phyloP scores from a whole-genome alignment of 1,140 invertebrate genomes.

The Magallana angulata region DNA sequence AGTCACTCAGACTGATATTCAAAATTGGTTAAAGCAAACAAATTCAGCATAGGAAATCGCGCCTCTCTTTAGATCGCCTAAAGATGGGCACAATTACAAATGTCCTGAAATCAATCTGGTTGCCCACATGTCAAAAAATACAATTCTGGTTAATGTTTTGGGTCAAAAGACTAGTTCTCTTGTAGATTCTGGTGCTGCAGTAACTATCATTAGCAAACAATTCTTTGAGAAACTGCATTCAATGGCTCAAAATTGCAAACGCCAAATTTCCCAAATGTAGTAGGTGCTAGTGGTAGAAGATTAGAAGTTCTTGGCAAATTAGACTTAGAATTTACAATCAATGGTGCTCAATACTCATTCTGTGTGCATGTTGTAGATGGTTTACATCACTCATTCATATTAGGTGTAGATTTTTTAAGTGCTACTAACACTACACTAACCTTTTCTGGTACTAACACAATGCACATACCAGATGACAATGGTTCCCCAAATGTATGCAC shows the following conservation, averaged over 20 bases:
- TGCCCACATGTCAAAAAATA: slow-evolving; percentile 28
- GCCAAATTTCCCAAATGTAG: background rate
- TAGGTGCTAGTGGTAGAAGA: background rate
- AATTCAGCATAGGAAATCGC: too few species aligned
- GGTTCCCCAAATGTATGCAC: background rate
- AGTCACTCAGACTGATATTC: too few species aligned
- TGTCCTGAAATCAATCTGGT: slow-evolving; percentile 23
- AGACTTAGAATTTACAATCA: background rate
- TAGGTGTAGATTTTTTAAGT: too few species aligned
- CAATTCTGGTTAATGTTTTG: slow-evolving; percentile 2
- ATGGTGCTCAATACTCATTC: too few species aligned
- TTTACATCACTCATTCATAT: too few species aligned
- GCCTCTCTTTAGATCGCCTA: too few species aligned
- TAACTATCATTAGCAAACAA: slow-evolving; percentile 19
- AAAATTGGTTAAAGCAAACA: too few species aligned
- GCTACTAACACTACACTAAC: too few species aligned
- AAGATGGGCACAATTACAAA: too few species aligned
- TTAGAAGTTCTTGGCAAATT: slow-evolving; percentile 30
- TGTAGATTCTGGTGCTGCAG: slow-evolving; percentile 29
- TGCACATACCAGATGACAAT: background rate
- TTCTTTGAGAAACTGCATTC: slow-evolving; percentile 20
- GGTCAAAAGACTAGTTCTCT: slow-evolving; percentile 6
- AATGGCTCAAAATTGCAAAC: background rate
- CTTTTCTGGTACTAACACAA: slow-evolving; percentile 16
- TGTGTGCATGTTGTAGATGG: too few species aligned